These are phyloP conservation scores for Strix aluco DNA, from an alignment of 2,113 vertebrate genomes.

Conservation along the genomic window DNA sequence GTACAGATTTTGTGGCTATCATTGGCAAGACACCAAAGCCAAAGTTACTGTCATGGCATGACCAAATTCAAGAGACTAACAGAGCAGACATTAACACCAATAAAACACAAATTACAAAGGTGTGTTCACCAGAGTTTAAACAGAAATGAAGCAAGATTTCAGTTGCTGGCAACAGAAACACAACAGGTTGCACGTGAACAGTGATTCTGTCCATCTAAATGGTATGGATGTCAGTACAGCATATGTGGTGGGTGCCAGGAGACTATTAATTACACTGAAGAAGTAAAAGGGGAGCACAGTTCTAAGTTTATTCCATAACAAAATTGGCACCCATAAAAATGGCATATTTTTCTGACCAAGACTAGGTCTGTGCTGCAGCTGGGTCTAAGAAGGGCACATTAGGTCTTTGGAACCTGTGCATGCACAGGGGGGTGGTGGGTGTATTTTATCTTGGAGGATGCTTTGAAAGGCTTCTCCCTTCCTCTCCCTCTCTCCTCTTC, in stretches of 20 bases:
- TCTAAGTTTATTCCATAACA: background rate
- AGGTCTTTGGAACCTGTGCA: background rate
- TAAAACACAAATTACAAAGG: slow-evolving; percentile 5
- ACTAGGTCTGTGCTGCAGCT: background rate
- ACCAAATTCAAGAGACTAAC: background rate
- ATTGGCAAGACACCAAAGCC: background rate
- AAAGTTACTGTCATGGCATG: background rate
- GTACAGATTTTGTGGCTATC: background rate
- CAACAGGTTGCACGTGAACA: background rate
- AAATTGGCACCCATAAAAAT: background rate
- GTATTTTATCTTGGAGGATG: background rate
- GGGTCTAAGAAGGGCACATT: background rate
- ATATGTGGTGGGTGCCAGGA: background rate
- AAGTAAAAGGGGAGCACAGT: background rate
- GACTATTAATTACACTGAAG: background rate
- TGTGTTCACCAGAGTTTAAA: background rate
- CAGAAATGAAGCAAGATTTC: background rate
- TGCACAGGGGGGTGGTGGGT: accelerated
- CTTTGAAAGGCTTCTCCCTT: background rate
- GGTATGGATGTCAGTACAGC: background rate
- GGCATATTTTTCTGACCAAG: background rate
- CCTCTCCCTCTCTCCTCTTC: background rate
- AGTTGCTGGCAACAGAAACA: background rate
- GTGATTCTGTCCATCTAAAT: background rate
- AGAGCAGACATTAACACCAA: background rate